Percentiles rank a stretch among this genome's conserved stretches.
phyloP scores from a whole-genome alignment of 2,797 vertebrate species.

The Orientallactaga sibirica region DNA sequence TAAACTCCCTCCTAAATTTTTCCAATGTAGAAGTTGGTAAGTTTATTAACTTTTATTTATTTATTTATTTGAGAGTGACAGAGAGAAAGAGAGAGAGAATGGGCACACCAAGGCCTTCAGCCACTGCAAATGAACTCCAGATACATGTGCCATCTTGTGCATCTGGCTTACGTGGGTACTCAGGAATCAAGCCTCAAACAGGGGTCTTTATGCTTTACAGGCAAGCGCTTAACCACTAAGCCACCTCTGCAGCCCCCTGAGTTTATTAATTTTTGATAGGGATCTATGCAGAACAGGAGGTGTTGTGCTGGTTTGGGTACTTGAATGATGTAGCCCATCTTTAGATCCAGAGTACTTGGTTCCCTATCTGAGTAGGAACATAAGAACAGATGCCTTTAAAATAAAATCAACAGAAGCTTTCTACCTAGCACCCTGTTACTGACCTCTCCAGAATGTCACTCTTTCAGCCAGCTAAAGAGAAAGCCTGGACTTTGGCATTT shows the following conservation, averaged over 20 bases:
- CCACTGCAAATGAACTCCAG: too few species aligned
- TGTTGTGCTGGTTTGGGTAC: not conserved
- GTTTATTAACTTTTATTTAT: not conserved
- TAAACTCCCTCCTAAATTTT: not conserved
- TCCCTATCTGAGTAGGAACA: not conserved
- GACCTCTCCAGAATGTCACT: not conserved
- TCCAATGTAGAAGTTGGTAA: conserved; percentile 22
- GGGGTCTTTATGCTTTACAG: too few species aligned
- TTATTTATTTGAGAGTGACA: too few species aligned
- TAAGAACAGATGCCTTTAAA: not conserved
- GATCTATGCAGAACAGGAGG: not conserved
- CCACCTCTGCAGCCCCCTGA: not conserved
- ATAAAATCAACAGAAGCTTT: not conserved
- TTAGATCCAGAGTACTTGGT: not conserved
- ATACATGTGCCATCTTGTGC: too few species aligned
- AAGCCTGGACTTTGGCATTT: not conserved
- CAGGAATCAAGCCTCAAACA: too few species aligned
- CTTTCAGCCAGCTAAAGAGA: not conserved
- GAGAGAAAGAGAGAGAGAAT: too few species aligned
- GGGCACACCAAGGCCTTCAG: too few species aligned
- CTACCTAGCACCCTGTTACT: accelerated
- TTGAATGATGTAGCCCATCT: not conserved
- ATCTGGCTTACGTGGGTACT: too few species aligned
- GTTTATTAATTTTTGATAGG: not conserved
- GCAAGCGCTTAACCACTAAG: too few species aligned